Conservation (phyloP, 2,113 vertebrate genomes). For the Australoheros scitulus region DNA sequence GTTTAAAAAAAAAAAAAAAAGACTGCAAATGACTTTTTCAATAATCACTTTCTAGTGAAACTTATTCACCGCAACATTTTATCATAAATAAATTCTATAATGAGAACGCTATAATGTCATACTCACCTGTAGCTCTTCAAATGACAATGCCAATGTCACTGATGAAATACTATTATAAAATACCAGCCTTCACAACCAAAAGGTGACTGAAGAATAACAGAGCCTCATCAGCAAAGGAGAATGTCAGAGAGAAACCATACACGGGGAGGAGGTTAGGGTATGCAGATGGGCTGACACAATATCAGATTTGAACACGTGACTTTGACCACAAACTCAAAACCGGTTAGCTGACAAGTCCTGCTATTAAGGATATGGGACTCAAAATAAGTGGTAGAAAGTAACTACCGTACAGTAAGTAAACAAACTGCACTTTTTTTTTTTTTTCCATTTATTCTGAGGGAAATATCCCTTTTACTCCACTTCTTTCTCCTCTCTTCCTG, state of each 20-base stretch:
- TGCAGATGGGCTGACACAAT: neutral
- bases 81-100: slow-evolving; percentile 1
- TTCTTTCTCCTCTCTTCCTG: too few relatives aligned
- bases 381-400: neutral
- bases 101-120: neutral
- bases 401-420: neutral
- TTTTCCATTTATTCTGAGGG: too few relatives aligned
- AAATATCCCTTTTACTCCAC: too few relatives aligned
- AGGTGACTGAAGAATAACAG: neutral
- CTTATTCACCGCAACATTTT: neutral
- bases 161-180: neutral
- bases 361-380: fast-evolving
- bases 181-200: neutral
- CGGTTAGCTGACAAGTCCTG: neutral
- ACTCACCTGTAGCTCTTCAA: neutral
- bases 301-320: neutral
- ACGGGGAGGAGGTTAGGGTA: neutral
- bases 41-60: neutral
- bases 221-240: neutral
- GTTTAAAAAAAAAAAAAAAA: neutral
- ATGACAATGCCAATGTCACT: neutral
- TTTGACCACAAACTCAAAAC: neutral
- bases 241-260: neutral
- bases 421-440: neutral
- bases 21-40: slow-evolving; percentile 20